Evolutionary conservation across 2,888 invertebrate genomes (phyloP).

Genomic region (Strigamia maritima): DNA sequence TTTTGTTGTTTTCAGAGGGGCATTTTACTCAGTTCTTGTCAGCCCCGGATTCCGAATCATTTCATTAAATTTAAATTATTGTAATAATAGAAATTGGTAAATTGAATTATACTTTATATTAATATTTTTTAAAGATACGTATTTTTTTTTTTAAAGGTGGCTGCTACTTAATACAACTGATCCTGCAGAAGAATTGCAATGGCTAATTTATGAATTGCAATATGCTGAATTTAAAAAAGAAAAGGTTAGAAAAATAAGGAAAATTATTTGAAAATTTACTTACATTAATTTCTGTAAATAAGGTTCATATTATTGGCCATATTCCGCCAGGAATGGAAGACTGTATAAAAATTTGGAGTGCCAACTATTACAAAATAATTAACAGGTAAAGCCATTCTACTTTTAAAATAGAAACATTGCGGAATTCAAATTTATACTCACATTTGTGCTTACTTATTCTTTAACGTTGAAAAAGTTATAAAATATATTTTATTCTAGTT

Average conservation of each 20-base stretch:
- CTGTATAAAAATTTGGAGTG: conserved; percentile 91
- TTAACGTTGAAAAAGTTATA: too few relatives aligned
- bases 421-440: too few relatives aligned
- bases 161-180: conserved; percentile 89
- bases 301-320: conserved; percentile 82
- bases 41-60: conserved; percentile 51
- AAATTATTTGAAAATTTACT: too few relatives aligned
- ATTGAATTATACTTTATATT: background rate
- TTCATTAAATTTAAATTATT: conserved; percentile 55
- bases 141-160: conserved; percentile 64
- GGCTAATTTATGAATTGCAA: conserved; percentile 91
- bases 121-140: background rate
- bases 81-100: conserved; percentile 46
- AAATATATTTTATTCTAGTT: background rate
- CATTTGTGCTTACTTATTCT: too few relatives aligned
- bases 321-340: conserved; percentile 92
- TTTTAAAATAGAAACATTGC: too few relatives aligned
- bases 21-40: conserved; percentile 53
- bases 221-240: conserved; percentile 92
- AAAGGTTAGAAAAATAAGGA: conserved; percentile 56
- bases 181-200: conserved; percentile 89
- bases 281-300: background rate
- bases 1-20: conserved; percentile 49
- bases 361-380: conserved; percentile 85
- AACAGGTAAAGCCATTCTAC: conserved; percentile 60